These are phyloP conservation scores for Troides helena DNA, from an alignment of 2,888 invertebrate species.

Conservation along the genomic window DNA sequence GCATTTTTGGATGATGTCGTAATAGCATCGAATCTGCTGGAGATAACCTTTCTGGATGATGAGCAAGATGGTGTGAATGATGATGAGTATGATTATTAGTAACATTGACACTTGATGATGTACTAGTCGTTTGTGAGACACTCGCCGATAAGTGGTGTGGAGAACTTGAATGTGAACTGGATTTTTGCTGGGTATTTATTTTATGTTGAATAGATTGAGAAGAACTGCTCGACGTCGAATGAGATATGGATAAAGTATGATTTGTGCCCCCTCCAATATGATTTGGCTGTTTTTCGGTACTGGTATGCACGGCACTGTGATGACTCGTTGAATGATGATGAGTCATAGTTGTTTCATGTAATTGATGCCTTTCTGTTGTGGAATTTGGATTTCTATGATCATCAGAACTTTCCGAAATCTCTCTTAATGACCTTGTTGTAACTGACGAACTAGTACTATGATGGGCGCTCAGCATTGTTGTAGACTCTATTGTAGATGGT, in stretches of 20 bases:
- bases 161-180: slow-evolving; percentile 69
- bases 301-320: slow-evolving; percentile 83
- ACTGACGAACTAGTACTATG: slow-evolving; percentile 86
- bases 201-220: slow-evolving; percentile 84
- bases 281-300: slow-evolving; percentile 81
- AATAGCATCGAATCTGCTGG: slow-evolving; percentile 79
- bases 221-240: slow-evolving; percentile 84
- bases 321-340: slow-evolving; percentile 84
- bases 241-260: slow-evolving; percentile 83
- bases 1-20: slow-evolving; percentile 76
- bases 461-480: slow-evolving; percentile 85
- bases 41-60: slow-evolving; percentile 84
- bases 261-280: slow-evolving; percentile 76
- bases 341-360: slow-evolving; percentile 83
- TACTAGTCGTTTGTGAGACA: slow-evolving; percentile 75
- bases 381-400: slow-evolving; percentile 72
- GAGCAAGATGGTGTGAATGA: slow-evolving; percentile 81
- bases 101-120: slow-evolving; percentile 76
- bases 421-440: slow-evolving; percentile 83
- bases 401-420: slow-evolving; percentile 78
- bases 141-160: slow-evolving; percentile 79
- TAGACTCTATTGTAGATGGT: slow-evolving; percentile 81
- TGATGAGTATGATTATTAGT: slow-evolving; percentile 84
- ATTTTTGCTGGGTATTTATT: slow-evolving; percentile 78
- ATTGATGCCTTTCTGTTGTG: slow-evolving; percentile 80